Evolutionary conservation across 2,797 vertebrate species (phyloP), one percentile per base, ranked within the genome.

Genomic region (Microctenopoma steveboyesi): DNA sequence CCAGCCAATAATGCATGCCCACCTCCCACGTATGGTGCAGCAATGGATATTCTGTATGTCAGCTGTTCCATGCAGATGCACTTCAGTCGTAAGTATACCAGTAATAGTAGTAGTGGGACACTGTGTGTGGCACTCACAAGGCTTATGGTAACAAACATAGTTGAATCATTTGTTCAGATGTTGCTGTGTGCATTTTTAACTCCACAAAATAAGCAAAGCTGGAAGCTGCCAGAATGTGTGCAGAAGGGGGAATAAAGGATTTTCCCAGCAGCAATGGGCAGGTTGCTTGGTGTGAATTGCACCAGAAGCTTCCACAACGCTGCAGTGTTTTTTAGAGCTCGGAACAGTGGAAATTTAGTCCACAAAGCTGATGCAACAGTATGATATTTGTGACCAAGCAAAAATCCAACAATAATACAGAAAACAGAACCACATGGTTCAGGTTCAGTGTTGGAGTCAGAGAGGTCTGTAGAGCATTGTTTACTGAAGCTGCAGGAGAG

Each of bases 321-420:
- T 49, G 25, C 84, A 71, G 45, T 89, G 85, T 76, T 88, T 88
- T 75, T 78, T 83, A 8, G 64, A 16, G 0, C 78, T 76, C 86
- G 13, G 89, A 87, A 47, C 87, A 84, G 0, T 79, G 74, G 10
- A 84, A 81, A 66, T 94, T 83, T 66, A 88, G 92, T 72, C 80
- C 82, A 95, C 84, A 0, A 93, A 93, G 51, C 90, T 94, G 84
- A 89, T 72, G 67, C 95, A 96, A 88, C 92, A 94, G 80, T 93
- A 74, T 79, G 39, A 77, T 93, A 94, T 89, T 95, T 63, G 4
- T 74, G 22, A 83, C 95, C 91, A 3, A 94, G 94, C 0, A 89
- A 88, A 85, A 96, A 95, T 12, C 94, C 88, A 43, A 94, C 69
- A 1, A 90, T 93, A 42, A 40, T 5, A 47, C 16, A 35, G 79